Base-by-base conservation (phyloP, 2,888 invertebrate genomes). In the Papilio gigon region DNA sequence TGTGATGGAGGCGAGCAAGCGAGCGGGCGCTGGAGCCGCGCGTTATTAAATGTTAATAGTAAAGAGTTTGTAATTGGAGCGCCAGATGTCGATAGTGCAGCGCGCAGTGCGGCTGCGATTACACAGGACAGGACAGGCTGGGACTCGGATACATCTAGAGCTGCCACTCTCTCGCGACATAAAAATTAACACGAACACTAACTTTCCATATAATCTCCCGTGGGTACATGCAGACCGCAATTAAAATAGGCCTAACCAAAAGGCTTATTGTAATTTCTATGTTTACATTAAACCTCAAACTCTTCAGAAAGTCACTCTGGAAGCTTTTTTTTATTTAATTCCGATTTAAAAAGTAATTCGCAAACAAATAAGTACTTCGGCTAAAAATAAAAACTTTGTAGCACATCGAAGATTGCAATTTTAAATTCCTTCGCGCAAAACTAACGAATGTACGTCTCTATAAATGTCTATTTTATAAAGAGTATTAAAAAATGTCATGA, bases 21-120 rank as follows among this genome's bases (percentile, higher is more conserved):
- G 53, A 53, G 27, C 27, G 30, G n/a, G 9, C 30, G 17, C 9
- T 30, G n/a, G 53, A 53, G 53, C 27, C 53, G 17, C 8, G 2
- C 8, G 53, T 53, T 30, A 53, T 50, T 50, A 50, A 62, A 60
- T 67, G 56, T 30, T 33, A 22, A 58, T 22, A 60, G 22, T 67
- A 71, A 63, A 61, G 44, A 70, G 70, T 58, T 33, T 65, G 60
- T 67, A 61, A 68, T 71, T 72, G 70, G 73, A 76, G 72, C 73
- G 77, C 84, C 85, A 85, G 83, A 84, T 85, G 85, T 77, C 79
- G 76, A 78, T 78, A 79, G 78, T 77, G 78, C 76, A 77, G 79
- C 74, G 77, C 77, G 78, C 76, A 77, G 79, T 73, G 77, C 77
- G 77, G 75, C 77, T 78, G 79, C 77, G 77, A 73, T 84, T 84